Conservation (phyloP, 2,113 vertebrate species). For the Etia nguti region DNA sequence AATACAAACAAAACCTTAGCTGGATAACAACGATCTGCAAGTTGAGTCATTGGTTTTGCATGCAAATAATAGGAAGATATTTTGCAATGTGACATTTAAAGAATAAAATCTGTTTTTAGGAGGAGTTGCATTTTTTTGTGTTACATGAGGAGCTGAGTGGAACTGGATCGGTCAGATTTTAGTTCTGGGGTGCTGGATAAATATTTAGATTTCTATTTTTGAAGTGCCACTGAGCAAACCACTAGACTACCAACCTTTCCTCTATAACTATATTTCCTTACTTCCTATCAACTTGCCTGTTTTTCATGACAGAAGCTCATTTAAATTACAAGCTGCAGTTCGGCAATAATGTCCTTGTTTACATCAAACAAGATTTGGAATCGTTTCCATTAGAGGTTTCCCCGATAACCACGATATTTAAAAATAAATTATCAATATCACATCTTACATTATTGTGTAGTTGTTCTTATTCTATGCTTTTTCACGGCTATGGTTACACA, state of each 20-base stretch:
- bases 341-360: neutral
- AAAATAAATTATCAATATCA: neutral
- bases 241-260: neutral
- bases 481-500: neutral
- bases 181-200: neutral
- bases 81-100: neutral
- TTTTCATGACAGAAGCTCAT: neutral
- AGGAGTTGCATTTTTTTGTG: neutral
- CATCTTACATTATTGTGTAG: neutral
- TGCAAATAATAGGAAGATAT: conserved; percentile 16
- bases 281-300: neutral
- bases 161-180: neutral
- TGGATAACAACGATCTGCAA: neutral
- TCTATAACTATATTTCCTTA: neutral
- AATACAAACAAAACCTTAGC: neutral
- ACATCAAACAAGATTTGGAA: neutral
- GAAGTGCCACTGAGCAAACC: neutral
- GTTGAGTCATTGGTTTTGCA: conserved; percentile 2
- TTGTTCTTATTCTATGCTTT: neutral
- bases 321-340: neutral
- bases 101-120: neutral
- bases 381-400: neutral
- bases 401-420: neutral
- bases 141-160: neutral
- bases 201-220: neutral